Evolutionary conservation across 2,113 vertebrate genomes (phyloP).

Genomic region (Electrona antarctica): DNA sequence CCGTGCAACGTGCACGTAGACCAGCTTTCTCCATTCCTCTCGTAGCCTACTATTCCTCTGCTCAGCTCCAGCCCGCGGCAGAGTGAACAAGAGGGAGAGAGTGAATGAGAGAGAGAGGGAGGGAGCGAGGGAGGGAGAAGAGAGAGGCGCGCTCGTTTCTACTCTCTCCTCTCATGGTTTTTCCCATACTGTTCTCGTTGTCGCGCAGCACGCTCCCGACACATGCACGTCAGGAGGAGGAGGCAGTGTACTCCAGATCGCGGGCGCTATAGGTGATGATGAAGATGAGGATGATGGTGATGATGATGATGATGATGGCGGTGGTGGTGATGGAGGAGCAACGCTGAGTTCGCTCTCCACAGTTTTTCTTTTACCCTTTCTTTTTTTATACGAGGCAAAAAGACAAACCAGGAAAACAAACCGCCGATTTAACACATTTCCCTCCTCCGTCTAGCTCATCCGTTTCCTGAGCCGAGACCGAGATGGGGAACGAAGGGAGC

Average conservation of each 20-base stretch:
- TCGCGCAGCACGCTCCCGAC: conserved; percentile 63
- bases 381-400: conserved; percentile 3
- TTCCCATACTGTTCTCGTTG: conserved; percentile 1
- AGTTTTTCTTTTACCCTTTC: conserved; percentile 38
- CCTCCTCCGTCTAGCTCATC: conserved; percentile 50
- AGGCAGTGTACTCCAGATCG: no score
- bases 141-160: background rate
- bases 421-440: conserved; percentile 36
- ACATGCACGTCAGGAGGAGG: conserved; percentile 55
- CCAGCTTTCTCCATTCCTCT: background rate
- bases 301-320: conserved; percentile 63
- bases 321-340: conserved; percentile 80
- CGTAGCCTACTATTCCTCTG: background rate
- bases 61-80: background rate
- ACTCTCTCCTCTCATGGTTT: conserved; percentile 30
- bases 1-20: conserved; percentile 34
- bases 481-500: conserved; percentile 85
- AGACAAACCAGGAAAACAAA: conserved; percentile 18
- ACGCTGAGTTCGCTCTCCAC: conserved; percentile 70
- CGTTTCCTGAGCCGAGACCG: conserved; percentile 65
- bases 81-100: no score
- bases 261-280: conserved; percentile 58
- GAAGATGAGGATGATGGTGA: conserved; percentile 50
- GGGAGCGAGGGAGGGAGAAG: no score
- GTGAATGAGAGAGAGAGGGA: no score